phyloP scores from a whole-genome alignment of 2,113 vertebrate genomes.

The Austrofundulus limnaeus region DNA sequence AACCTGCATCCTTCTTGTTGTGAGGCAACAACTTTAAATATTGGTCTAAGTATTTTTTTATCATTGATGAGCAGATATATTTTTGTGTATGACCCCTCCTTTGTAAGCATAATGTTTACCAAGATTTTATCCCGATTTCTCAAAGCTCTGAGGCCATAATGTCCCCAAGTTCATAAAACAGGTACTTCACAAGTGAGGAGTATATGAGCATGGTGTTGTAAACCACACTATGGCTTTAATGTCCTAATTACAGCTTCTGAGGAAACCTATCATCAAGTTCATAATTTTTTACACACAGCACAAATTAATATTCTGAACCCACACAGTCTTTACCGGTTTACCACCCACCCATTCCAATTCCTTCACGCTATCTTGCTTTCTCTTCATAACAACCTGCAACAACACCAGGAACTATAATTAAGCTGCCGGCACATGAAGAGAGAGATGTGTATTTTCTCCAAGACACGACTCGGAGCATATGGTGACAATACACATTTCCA shows the following conservation, averaged over 20 bases:
- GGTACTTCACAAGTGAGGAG: constrained; percentile 49
- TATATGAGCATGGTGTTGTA: constrained; percentile 24
- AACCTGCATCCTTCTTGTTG: too few species aligned
- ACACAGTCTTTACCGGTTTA: constrained; percentile 58
- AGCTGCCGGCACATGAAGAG: constrained; percentile 35
- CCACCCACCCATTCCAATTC: constrained; percentile 8
- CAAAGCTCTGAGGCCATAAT: constrained; percentile 54
- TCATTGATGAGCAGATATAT: too few species aligned
- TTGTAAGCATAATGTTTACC: constrained; percentile 15
- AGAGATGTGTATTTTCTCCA: constrained; percentile 32
- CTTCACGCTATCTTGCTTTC: constrained; percentile 26
- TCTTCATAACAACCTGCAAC: constrained; percentile 44
- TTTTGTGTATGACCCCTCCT: neutral
- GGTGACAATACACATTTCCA: constrained; percentile 43
- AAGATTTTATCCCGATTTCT: constrained; percentile 23
- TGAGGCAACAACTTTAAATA: too few species aligned
- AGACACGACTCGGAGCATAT: constrained; percentile 50
- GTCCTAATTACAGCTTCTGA: constrained; percentile 76
- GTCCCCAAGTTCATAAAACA: constrained; percentile 71
- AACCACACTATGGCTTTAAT: constrained; percentile 68
- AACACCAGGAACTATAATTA: constrained; percentile 60
- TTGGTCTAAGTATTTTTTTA: too few species aligned
- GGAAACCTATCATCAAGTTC: constrained; percentile 71
- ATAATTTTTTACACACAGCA: constrained; percentile 67
- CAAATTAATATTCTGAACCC: constrained; percentile 76